Conservation (phyloP, 2,113 vertebrate species). For the Anolis carolinensis region DNA sequence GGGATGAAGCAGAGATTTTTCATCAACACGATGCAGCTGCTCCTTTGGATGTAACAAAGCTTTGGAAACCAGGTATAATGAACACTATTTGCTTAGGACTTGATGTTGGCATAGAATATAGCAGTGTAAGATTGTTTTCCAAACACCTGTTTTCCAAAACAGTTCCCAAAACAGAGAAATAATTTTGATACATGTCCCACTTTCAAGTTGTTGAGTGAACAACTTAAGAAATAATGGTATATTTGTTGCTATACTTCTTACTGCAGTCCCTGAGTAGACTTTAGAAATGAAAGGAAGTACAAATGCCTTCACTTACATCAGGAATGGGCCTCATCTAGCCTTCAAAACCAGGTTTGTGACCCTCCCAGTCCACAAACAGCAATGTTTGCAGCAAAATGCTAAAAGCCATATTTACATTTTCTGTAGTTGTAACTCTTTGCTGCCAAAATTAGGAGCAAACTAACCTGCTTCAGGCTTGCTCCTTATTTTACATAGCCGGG, state of each 20-base stretch:
- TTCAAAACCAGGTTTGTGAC: too few relatives aligned
- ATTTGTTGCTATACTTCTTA: background rate
- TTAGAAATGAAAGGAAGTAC: background rate
- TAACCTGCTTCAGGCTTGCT: background rate
- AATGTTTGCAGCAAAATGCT: too few relatives aligned
- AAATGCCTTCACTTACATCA: background rate
- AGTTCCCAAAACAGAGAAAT: background rate
- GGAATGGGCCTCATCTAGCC: too few relatives aligned
- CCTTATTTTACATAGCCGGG: background rate
- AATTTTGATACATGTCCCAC: background rate
- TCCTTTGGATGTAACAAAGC: background rate
- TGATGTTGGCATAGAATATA: background rate
- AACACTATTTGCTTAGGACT: background rate
- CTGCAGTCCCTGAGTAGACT: background rate
- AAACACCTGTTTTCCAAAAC: conserved; percentile 1
- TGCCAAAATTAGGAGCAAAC: background rate
- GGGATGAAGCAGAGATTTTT: conserved; percentile 6
- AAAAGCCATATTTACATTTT: background rate
- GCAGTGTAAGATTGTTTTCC: background rate
- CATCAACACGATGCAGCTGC: background rate
- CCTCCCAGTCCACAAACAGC: too few relatives aligned
- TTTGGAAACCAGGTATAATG: background rate
- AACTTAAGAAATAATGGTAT: background rate
- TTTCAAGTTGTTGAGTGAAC: background rate
- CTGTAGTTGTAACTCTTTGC: background rate